These are phyloP conservation scores for Spisula subtruncata DNA, from an alignment of 2,888 invertebrate species.

Conservation along the genomic window DNA sequence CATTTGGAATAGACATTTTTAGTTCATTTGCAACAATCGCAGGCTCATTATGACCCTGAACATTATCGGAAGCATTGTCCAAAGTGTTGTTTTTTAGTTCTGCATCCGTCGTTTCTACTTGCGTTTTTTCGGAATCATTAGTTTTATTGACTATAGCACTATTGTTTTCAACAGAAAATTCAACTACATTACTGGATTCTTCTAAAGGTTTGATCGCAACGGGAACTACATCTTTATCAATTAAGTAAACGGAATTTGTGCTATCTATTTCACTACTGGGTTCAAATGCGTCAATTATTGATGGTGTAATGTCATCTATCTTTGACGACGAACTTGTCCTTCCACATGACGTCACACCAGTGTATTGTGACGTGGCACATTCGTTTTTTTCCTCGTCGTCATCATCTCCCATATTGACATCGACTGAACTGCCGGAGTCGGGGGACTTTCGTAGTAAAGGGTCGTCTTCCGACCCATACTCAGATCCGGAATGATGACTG, in stretches of 20 bases:
- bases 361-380: conserved; percentile 31
- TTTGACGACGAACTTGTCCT: neutral
- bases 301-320: conserved; percentile 30
- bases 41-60: neutral
- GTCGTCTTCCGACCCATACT: conserved; percentile 65
- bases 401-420: conserved; percentile 60
- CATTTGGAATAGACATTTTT: neutral
- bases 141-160: neutral
- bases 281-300: conserved; percentile 36
- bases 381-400: conserved; percentile 41
- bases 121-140: neutral
- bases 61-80: neutral
- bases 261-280: conserved; percentile 36
- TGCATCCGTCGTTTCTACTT: conserved; percentile 16
- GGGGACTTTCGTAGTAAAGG: conserved; percentile 68
- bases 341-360: conserved; percentile 2
- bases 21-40: neutral
- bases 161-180: neutral
- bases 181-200: neutral
- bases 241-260: neutral
- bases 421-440: conserved; percentile 65
- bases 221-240: neutral
- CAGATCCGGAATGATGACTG: conserved; percentile 54
- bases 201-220: neutral
- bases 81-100: neutral